Conservation (phyloP, 1,140 invertebrate genomes). For the Trichoplusia ni region DNA sequence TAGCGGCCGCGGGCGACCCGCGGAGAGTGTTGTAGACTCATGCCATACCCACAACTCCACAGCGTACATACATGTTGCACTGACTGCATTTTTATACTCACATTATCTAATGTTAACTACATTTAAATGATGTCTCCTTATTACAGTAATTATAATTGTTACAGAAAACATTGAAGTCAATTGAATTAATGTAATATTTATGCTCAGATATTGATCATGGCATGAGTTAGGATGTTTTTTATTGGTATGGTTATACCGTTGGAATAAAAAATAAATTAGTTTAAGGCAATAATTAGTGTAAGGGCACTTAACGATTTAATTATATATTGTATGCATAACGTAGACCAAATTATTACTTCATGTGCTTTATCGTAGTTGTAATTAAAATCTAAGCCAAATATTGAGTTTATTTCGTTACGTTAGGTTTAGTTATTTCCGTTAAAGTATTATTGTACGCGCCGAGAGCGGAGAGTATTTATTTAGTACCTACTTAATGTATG, state of each 20-base stretch:
- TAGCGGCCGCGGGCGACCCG: slow-evolving; percentile 30
- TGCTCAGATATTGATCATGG: slow-evolving; percentile 30
- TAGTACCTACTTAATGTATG: slow-evolving; percentile 50
- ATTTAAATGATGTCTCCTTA: slow-evolving; percentile 7
- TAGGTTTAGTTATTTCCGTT: slow-evolving; percentile 69
- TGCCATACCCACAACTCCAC: slow-evolving; percentile 39
- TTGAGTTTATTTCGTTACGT: slow-evolving; percentile 75
- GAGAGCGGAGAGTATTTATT: slow-evolving; percentile 73
- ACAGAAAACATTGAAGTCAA: slow-evolving; percentile 16
- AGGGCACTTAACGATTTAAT: slow-evolving; percentile 77
- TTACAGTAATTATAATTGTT: slow-evolving; percentile 15
- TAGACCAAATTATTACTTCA: slow-evolving; percentile 81
- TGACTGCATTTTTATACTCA: slow-evolving; percentile 39
- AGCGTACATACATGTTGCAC: slow-evolving; percentile 31
- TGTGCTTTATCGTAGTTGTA: slow-evolving; percentile 78
- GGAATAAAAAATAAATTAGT: slow-evolving; percentile 65
- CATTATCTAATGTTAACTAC: slow-evolving; percentile 18
- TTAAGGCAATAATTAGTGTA: slow-evolving; percentile 79
- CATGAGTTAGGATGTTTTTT: slow-evolving; percentile 54
- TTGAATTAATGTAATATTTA: slow-evolving; percentile 8
- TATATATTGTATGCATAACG: slow-evolving; percentile 72
- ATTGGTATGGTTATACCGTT: slow-evolving; percentile 56
- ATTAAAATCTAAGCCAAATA: slow-evolving; percentile 81
- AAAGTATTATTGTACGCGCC: slow-evolving; percentile 76
- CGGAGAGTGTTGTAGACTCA: slow-evolving; percentile 42